These are phyloP conservation scores for Arbacia lixula DNA, from an alignment of 53 echinoderm and acorn worm species.

Conservation along the genomic window DNA sequence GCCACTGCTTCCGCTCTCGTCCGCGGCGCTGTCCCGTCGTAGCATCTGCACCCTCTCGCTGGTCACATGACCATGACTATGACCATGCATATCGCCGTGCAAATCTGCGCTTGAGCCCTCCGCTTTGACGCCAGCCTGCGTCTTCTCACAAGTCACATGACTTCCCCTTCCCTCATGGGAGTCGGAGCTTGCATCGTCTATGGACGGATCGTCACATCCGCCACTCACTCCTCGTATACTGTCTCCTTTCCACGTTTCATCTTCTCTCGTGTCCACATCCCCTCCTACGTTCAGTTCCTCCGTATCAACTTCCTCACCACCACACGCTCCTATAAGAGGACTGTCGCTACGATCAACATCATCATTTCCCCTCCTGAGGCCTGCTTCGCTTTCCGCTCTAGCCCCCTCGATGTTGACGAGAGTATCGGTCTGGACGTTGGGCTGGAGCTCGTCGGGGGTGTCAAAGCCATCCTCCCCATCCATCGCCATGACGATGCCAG, in stretches of 20 bases:
- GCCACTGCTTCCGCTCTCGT: constrained; percentile 17
- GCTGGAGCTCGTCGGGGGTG: background rate
- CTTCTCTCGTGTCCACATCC: too few relatives aligned
- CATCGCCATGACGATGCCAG: constrained; percentile 28
- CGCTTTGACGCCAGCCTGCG: background rate
- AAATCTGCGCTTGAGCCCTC: background rate
- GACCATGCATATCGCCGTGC: too few relatives aligned
- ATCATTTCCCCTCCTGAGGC: background rate
- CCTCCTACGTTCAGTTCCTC: background rate
- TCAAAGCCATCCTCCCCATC: constrained; percentile 20
- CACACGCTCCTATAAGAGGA: too few relatives aligned
- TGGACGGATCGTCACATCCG: background rate
- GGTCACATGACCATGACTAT: too few relatives aligned
- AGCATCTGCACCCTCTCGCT: background rate
- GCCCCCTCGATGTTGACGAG: background rate
- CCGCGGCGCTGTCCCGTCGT: background rate
- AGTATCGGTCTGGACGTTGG: background rate
- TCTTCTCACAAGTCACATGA: too few relatives aligned
- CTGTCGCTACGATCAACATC: too few relatives aligned
- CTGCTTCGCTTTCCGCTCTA: background rate
- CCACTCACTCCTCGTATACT: constrained; percentile 15
- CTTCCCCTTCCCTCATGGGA: too few relatives aligned
- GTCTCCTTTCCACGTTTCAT: too few relatives aligned
- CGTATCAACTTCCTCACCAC: background rate
- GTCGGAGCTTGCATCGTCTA: background rate